Percentiles rank a stretch among this genome's conserved stretches.
Conservation (phyloP, 2,888 invertebrate genomes). For the Drosophila aldrichi region DNA sequence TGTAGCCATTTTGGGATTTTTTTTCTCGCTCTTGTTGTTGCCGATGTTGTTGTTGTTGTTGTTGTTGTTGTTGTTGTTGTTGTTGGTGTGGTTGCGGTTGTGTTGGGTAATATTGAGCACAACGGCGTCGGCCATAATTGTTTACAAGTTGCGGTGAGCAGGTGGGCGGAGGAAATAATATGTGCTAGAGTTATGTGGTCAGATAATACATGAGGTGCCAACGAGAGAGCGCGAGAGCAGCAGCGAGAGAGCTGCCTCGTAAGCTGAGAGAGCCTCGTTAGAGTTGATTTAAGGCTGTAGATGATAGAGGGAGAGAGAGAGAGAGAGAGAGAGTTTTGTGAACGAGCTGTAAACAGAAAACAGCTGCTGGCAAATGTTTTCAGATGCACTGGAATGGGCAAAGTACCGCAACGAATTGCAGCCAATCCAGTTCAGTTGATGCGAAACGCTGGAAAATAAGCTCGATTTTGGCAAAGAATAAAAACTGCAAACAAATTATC, state of each 20-base stretch:
- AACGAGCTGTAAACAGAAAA: slow-evolving; percentile 72
- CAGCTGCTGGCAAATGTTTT: slow-evolving; percentile 59
- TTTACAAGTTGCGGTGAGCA: slow-evolving; percentile 75
- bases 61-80: slow-evolving; percentile 34
- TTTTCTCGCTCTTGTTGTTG: slow-evolving; percentile 38
- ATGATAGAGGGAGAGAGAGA: slow-evolving; percentile 15
- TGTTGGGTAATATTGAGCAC: slow-evolving; percentile 63
- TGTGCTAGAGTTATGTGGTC: slow-evolving; percentile 59
- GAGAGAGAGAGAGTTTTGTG: slow-evolving; percentile 11
- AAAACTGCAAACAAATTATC: background rate
- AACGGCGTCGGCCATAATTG: slow-evolving; percentile 83
- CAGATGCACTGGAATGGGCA: background rate
- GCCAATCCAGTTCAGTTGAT: slow-evolving; percentile 1
- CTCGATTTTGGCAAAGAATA: background rate
- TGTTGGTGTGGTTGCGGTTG: slow-evolving; percentile 52
- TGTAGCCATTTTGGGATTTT: slow-evolving; percentile 78
- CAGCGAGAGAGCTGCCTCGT: background rate
- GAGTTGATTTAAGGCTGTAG: slow-evolving; percentile 11
- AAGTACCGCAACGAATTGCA: background rate
- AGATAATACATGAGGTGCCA: slow-evolving; percentile 41
- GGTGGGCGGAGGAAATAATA: slow-evolving; percentile 59
- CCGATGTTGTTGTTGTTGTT: slow-evolving; percentile 29
- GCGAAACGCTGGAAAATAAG: background rate
- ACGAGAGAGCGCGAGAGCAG: slow-evolving; percentile 18
- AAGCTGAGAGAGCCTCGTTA: slow-evolving; percentile 19